Evolutionary conservation across 2,797 vertebrate species (phyloP).

Genomic region (Spinus pinus): DNA sequence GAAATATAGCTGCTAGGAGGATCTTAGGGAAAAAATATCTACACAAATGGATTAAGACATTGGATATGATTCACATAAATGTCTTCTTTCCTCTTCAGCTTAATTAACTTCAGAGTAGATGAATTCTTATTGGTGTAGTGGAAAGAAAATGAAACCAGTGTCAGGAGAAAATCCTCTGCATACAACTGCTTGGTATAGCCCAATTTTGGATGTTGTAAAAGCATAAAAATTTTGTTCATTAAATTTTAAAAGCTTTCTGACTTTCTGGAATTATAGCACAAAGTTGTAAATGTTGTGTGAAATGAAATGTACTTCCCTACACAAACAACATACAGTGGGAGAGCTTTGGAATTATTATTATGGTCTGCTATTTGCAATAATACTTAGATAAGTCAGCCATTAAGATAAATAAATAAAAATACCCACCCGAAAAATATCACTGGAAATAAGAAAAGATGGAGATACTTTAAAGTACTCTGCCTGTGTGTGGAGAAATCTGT

Average conservation of each 20-base stretch:
- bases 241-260: conserved; percentile 60
- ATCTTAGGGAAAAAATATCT: conserved; percentile 28
- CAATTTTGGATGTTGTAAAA: not conserved
- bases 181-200: not conserved
- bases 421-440: not conserved
- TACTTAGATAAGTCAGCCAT: conserved; percentile 19
- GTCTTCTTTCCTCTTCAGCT: conserved; percentile 36
- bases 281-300: conserved; percentile 56
- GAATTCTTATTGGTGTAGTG: conserved; percentile 24
- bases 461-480: not conserved
- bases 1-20: not conserved
- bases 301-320: conserved; percentile 24
- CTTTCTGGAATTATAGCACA: conserved; percentile 39
- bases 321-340: not conserved
- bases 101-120: conserved; percentile 56
- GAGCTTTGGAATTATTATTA: conserved; percentile 39
- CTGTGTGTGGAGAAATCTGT: not conserved
- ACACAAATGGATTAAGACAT: not conserved
- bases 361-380: conserved; percentile 32
- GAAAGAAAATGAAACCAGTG: conserved; percentile 40
- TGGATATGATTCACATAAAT: conserved; percentile 42
- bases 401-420: conserved; percentile 56
- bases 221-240: conserved; percentile 44
- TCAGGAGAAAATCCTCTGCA: conserved; percentile 6
- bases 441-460: not conserved